Conservation (phyloP, 2,113 vertebrate genomes). For the Gambusia holbrooki region DNA sequence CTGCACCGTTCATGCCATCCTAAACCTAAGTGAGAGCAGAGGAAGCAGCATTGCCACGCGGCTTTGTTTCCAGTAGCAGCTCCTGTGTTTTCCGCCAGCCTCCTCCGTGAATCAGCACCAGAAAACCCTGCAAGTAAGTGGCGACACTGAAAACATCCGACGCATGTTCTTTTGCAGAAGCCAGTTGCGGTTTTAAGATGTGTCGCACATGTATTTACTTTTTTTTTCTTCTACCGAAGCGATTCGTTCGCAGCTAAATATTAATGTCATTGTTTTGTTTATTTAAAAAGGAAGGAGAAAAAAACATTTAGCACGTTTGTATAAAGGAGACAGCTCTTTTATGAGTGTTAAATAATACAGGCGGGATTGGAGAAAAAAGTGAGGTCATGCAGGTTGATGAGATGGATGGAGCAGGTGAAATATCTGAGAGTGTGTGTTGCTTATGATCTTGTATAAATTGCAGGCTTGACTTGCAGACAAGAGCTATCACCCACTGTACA, state of each 20-base stretch:
- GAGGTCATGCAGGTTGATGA: conserved; percentile 40
- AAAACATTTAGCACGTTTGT: not conserved
- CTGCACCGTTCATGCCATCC: conserved; percentile 13
- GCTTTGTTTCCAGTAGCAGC: conserved; percentile 31
- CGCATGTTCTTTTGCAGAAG: not conserved
- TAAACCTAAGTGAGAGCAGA: conserved; percentile 8
- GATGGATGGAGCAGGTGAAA: conserved; percentile 60
- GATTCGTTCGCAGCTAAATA: conserved; percentile 4
- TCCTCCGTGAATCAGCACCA: conserved; percentile 28
- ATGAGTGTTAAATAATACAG: not conserved
- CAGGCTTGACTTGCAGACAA: conserved; percentile 51
- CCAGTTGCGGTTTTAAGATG: conserved; percentile 11
- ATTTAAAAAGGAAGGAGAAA: no score
- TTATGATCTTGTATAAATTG: conserved; percentile 65
- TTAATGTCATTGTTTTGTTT: no score
- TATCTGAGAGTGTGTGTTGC: conserved; percentile 17
- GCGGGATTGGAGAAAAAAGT: not conserved
- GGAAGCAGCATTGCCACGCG: conserved; percentile 26
- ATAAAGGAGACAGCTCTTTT: not conserved
- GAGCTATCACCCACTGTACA: conserved; percentile 42
- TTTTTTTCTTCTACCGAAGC: not conserved
- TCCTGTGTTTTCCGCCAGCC: conserved; percentile 32
- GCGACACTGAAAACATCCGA: not conserved
- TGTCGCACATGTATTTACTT: conserved; percentile 33
- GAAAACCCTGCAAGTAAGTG: conserved; percentile 53